Base-by-base conservation (phyloP, 2,797 vertebrate species). In the Capromys pilorides region DNA sequence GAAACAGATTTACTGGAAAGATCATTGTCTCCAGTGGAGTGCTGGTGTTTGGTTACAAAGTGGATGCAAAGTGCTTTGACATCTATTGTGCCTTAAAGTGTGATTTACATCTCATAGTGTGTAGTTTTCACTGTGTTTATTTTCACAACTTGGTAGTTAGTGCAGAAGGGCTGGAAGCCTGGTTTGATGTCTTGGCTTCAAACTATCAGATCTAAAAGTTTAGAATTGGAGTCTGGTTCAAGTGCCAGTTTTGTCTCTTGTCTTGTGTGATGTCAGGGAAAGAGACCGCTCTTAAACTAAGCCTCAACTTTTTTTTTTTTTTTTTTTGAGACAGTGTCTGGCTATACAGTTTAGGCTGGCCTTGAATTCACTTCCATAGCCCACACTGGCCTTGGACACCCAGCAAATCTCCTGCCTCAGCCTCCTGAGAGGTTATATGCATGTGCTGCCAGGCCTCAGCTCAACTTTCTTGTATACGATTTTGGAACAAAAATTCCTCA, bases 31-130 rank as follows among this genome's bases (percentile, higher is more conserved):
- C 84, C 59, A 62, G n/a, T 33, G 57, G 83, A 54, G 61, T 49
- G 88, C 61, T 79, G 66, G 85, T 90, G 41, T 85, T 95, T 80
- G 45, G 39, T 96, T 95, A 96, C 92, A 93, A 86, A 96, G 90
- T 88, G 69, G 71, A 79, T 82, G 31, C 88, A 28, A 62, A 81
- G 71, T 81, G 83, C 91, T 95, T 86, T 62, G 78, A 83, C 89
- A 93, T 78, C 62, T 89, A 64, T 64, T 83, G 67, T 94, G 69
- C 75, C 92, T 96, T 83, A 19, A 93, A 88, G 26, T 90, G 31
- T 86, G 88, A 93, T 93, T 92, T 88, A 77, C 24, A 36, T 93
- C 80, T 75, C 73, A 28, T n/a, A 28, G 31, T 49, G 31, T 39
- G 5, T 24, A 59, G 87, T 90, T 93, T 90, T 92, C 31, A 54